Evolutionary conservation across 2,113 vertebrate genomes (phyloP), one percentile per base, ranked within the genome.

Genomic region (Podiceps cristatus): DNA sequence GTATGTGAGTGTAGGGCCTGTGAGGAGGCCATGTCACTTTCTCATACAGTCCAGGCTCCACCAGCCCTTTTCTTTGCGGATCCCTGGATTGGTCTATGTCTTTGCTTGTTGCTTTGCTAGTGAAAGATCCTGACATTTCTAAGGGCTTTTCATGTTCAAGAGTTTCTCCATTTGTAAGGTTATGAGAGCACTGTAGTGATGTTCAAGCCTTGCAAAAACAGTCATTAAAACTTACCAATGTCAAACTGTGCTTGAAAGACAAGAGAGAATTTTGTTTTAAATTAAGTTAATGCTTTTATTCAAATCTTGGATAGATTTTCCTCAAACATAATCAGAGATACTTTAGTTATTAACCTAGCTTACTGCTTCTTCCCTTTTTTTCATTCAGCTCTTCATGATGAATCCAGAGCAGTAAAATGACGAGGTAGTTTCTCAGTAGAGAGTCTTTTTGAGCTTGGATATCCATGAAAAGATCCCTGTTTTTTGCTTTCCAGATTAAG

Each of bases 21-120:
- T 1, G 3, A 79, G 55, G 37, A 58, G 83, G 64, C 62, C 18
- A 13, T 0, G 2, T 20, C 8, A 8, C 0, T 0, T 55, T 31
- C 42, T 56, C 3, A 5, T 13, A 8, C 8, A 72, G 18, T 9
- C 10, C 1, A 4, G 60, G 18, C 3, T 33, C 20, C 63, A 86
- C 50, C 42, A 95, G 49, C 7, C 19, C 9, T 53, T 50, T 58
- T 67, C 31, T 84, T 63, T 86, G 37, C 40, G 81, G 13, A 45
- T 93, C 9, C 59, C 23, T 71, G 18, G 20, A 42, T 10, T 86
- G 24, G 33, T 11, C 5, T 29, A 62, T 29, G 49, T 1, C 8
- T 86, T 47, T 52, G 11, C 33, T 66, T 63, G 52, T 29, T 84
- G 23, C 18, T 67, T 20, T 45, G 19, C 13, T n/a, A 24, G 7